These are phyloP conservation scores for Palythoa grandis DNA, from an alignment of 92 coral and sea anemone species.

Conservation along the genomic window DNA sequence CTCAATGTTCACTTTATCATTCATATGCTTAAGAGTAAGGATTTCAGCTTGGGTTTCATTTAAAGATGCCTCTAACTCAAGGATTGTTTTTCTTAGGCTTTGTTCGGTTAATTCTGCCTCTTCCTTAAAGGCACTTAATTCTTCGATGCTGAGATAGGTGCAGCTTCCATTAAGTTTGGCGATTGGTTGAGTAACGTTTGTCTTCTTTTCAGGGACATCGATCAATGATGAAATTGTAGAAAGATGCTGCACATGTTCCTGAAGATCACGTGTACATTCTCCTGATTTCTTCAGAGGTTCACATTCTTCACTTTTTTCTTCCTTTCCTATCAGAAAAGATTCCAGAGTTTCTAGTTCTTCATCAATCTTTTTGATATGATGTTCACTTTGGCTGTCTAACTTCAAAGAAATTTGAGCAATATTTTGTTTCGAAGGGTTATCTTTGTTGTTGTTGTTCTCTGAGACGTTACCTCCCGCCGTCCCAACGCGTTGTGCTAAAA, in stretches of 20 bases:
- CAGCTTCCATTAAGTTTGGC: not conserved
- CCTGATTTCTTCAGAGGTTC: not conserved
- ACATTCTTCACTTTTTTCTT: not conserved
- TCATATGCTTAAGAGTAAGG: not conserved
- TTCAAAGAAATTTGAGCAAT: not conserved
- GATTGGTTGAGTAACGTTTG: not conserved
- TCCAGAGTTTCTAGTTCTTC: not conserved
- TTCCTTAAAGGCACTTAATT: not conserved
- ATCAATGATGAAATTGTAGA: not conserved
- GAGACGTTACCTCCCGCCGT: not conserved
- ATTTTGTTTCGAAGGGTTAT: not conserved
- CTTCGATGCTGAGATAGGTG: not conserved
- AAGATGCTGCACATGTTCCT: not conserved
- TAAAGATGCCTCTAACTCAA: slow-evolving; percentile 7
- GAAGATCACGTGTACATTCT: not conserved
- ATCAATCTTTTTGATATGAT: not conserved
- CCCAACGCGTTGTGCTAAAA: not conserved
- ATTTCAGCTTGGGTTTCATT: not conserved
- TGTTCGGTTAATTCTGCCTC: not conserved
- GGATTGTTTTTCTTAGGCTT: not conserved
- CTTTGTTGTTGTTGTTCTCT: not conserved
- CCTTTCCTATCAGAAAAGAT: not conserved
- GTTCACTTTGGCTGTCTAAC: not conserved
- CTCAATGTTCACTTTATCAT: not conserved
- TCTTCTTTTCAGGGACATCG: not conserved